Evolutionary conservation across 1,140 invertebrate species (phyloP), one percentile per base, ranked within the genome.

Genomic region (Diploscapter pachys): DNA sequence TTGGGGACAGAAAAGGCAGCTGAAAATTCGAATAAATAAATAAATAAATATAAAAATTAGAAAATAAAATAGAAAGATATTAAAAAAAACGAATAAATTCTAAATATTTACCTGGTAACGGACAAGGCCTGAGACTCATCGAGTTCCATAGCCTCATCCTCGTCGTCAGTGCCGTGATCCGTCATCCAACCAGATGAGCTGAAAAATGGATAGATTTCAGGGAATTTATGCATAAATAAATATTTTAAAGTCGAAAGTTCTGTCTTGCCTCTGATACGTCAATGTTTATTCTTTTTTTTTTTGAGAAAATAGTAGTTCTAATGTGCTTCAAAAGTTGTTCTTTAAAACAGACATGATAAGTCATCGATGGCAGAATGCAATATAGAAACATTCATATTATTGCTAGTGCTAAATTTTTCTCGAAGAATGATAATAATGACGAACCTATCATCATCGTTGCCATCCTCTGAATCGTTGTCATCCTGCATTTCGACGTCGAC

Each of bases 1-100:
- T 78, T 93, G 88, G 6, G 88, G 87, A 83, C 96, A 99, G 87
- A 99, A 99, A 4, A 99, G 87, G 85, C 96, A 99, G 81, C 92
- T 31, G 31, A 31, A 31, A 31, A 31, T 31, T 31, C 0, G 89
- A 75, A 91, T 92, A 2, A 90, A 87, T 51, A 89, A n/a, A n/a
- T n/a, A n/a, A n/a, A n/a, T n/a, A n/a, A n/a, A n/a, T n/a, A n/a
- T n/a, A n/a, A n/a, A n/a, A n/a, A n/a, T n/a, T n/a, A n/a, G n/a
- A n/a, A 87, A 63, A 93, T 87, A 3, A 90, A 82, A 65, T 83
- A 62, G 52, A 64, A 63, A 5, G 52, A 13, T 48, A 67, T 67
- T n/a, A n/a, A n/a, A n/a, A n/a, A 71, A 8, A 9, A 6, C 11
- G 50, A 78, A 13, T 80, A 55, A 63, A 64, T 55, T 54, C 57